Evolutionary conservation across 1,140 invertebrate species (phyloP), one percentile per base, ranked within the genome.

Genomic region (Potamilus streckersoni): DNA sequence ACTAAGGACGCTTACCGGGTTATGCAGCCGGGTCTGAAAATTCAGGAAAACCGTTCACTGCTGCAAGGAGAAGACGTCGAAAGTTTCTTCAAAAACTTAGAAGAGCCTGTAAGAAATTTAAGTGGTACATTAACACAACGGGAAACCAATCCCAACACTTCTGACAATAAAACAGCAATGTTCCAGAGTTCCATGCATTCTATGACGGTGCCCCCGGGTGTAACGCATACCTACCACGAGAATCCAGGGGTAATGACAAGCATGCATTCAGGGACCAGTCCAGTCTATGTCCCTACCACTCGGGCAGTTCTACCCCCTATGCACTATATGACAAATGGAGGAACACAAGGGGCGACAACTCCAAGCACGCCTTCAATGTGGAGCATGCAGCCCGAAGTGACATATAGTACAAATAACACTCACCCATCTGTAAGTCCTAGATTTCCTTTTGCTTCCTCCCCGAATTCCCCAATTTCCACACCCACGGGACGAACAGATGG

Each of bases 271-370:
- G 79, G 80, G 31, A 67, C 85, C n/a, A 88, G 83, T 71, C 86
- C 87, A 2, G 83, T 89, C 23, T 89, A 87, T 76, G 87, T 88
- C 12, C 87, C 87, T 0, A 86, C 87, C n/a, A 86, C 86, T 2
- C 76, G 87, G 20, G 71, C 87, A 16, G 82, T 86, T 14, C 71
- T 89, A 57, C 83, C 84, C 4, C 83, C 82, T 14, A 86, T 87
- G 79, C 84, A 84, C 73, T 86, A 86, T 71, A 83, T 86, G 76
- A 82, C 80, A 49, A 82, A 81, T 67, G 80, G 81, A 15, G 68
- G 79, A 15, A 73, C 79, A 49, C 82, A 85, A 38, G 73, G 79
- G 4, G 75, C 74, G 0, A 80, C 83, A 19, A 78, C 79, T 14
- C 79, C 82, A 27, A 80, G 74, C 76, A 76, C 78, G 13, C 73